A percentile compares a stretch with the other conserved stretches of the same genome.
These are phyloP conservation scores for Zophobas morio DNA, from an alignment of 1,140 invertebrate species.

Conservation along the genomic window DNA sequence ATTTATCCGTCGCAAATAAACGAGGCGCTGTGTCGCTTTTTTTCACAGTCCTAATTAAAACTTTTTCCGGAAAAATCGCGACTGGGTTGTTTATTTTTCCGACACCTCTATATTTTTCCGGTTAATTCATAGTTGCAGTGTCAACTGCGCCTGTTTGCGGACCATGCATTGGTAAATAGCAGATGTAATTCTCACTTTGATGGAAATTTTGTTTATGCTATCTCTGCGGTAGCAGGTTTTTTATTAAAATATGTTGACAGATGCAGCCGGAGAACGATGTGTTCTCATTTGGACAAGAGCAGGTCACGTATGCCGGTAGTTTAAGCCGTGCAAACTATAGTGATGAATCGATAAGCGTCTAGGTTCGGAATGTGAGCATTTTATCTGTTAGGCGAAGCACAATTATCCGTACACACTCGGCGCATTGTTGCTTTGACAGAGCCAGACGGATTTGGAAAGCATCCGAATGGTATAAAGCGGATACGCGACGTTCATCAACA, in stretches of 20 bases:
- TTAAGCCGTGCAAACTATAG: neutral
- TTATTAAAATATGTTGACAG: slow-evolving; percentile 26
- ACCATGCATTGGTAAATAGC: too few relatives aligned
- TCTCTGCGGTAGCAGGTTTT: too few relatives aligned
- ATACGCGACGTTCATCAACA: slow-evolving; percentile 37
- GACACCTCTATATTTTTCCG: too few relatives aligned
- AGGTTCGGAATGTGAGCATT: slow-evolving; percentile 30
- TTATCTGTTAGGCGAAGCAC: slow-evolving; percentile 37
- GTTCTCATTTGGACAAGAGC: slow-evolving; percentile 26
- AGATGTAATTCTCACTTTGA: too few relatives aligned
- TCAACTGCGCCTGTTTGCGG: too few relatives aligned
- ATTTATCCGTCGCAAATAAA: too few relatives aligned
- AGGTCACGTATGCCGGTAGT: slow-evolving; percentile 26
- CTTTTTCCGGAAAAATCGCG: too few relatives aligned
- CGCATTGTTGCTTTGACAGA: slow-evolving; percentile 38
- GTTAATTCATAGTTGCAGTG: too few relatives aligned
- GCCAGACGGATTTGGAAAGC: slow-evolving; percentile 36
- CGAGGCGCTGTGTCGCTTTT: too few relatives aligned
- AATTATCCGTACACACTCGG: slow-evolving; percentile 29
- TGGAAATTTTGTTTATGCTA: too few relatives aligned
- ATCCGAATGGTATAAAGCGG: slow-evolving; percentile 38
- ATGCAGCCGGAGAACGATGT: slow-evolving; percentile 4
- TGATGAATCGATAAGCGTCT: slow-evolving; percentile 29
- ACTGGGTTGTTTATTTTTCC: too few relatives aligned
- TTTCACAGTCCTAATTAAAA: too few relatives aligned